Conservation (phyloP, 2,113 vertebrate species). For the Prinia subflava region DNA sequence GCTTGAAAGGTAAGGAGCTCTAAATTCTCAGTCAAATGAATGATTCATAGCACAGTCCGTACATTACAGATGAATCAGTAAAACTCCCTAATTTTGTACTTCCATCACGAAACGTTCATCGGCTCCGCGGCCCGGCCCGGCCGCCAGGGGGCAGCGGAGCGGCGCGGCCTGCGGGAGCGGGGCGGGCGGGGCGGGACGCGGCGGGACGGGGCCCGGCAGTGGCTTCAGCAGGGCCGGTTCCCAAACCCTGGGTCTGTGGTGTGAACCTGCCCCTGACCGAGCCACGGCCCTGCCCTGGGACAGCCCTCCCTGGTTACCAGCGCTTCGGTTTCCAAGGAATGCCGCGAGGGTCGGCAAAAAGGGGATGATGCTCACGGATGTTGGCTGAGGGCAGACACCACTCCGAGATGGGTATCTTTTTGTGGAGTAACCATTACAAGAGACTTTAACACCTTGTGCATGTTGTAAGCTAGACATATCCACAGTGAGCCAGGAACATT, state of each 20-base stretch:
- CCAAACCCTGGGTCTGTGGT: fast-evolving
- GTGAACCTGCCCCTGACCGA: neutral
- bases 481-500: neutral
- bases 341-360: neutral
- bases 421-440: neutral
- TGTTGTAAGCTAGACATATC: neutral
- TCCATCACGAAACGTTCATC: neutral
- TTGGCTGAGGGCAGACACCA: neutral
- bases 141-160: neutral
- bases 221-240: too few relatives aligned
- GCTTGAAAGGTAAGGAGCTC: neutral
- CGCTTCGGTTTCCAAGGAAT: neutral
- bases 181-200: neutral
- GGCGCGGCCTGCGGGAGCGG: neutral
- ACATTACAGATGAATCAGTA: neutral
- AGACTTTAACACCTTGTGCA: neutral
- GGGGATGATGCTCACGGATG: neutral
- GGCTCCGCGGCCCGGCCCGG: neutral
- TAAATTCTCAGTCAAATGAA: neutral
- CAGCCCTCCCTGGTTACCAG: neutral
- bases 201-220: neutral
- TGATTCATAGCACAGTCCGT: neutral
- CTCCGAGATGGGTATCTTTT: neutral
- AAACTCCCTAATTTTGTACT: neutral
- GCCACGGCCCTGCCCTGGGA: neutral